Base-by-base conservation (phyloP, 2,113 vertebrate species). In the Gobio gobio region DNA sequence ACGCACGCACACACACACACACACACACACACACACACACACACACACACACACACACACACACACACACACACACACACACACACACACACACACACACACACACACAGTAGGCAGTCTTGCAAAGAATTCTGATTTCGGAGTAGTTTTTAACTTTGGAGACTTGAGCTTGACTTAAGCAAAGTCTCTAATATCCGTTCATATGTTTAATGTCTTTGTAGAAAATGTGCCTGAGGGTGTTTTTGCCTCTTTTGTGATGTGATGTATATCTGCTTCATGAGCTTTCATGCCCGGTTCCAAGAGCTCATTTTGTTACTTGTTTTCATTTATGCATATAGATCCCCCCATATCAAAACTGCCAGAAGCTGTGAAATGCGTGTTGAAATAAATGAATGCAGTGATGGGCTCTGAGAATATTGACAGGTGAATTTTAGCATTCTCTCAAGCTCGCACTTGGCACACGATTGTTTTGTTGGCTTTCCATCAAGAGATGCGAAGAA, bases 101-200 rank as follows among this genome's bases (percentile, higher is more conserved):
- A 47, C 40, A 40, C 40, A 40, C 40, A 40, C 40, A 10, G 59
- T 63, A n/a, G 59, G n/a, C 10, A 24, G 43, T 26, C 70, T 16
- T 49, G 20, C 22, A 9, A 76, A 33, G 18, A 56, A 56, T 56
- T 54, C 26, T 29, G 54, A 54, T 68, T 54, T 68, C 13, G 1
- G 6, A 68, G 74, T 29, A 2, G 14, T 54, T 76, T 54, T 24
- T 54, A 49, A 47, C 74, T 54, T 54, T 70, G 20, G 49, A 76
- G 66, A 36, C 12, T 83, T 77, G 85, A 74, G 47, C 47, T 26
- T 76, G 86, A 89, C 83, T 89, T 90, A 81, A 61, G 77, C 56
- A 72, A 83, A 77, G 88, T 86, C 90, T 90, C 78, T 92, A 92
- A 94, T 94, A 94, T 94, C 93, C 91, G 92, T 74, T 92, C 87